A percentile compares a stretch with the other conserved stretches of the same genome.
These are phyloP conservation scores for Enteromius unitaeniatus DNA, from an alignment of 2,797 vertebrate species.

Conservation along the genomic window DNA sequence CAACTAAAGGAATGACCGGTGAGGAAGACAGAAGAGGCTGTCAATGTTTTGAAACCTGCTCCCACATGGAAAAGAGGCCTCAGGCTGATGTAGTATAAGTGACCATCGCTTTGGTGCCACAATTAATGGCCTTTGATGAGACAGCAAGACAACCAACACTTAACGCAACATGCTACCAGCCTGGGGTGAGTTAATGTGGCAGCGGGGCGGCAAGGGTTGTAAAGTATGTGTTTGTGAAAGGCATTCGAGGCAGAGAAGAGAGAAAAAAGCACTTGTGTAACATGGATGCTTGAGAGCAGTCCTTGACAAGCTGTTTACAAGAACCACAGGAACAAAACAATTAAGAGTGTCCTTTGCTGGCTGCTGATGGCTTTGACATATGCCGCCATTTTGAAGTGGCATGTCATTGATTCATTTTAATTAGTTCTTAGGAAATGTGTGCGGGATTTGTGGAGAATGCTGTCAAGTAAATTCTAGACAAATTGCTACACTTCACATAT, in stretches of 20 bases:
- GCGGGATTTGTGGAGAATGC: constrained; percentile 73
- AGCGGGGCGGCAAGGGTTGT: constrained; percentile 28
- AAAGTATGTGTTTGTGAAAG: constrained; percentile 58
- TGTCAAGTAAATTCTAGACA: constrained; percentile 69
- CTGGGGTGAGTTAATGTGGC: constrained; percentile 43
- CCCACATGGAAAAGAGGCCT: constrained; percentile 73
- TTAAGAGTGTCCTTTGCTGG: constrained; percentile 80
- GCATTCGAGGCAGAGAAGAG: constrained; percentile 56
- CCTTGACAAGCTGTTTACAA: constrained; percentile 76
- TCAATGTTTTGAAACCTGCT: constrained; percentile 74
- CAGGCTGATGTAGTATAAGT: constrained; percentile 71
- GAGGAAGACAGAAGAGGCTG: constrained; percentile 61
- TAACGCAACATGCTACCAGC: constrained; percentile 55
- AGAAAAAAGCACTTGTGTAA: constrained; percentile 61
- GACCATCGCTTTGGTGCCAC: constrained; percentile 75
- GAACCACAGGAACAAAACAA: constrained; percentile 79
- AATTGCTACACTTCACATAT: constrained; percentile 76
- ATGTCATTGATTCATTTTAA: constrained; percentile 83
- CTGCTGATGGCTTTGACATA: constrained; percentile 75
- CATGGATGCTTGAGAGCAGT: constrained; percentile 63
- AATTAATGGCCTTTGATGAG: constrained; percentile 77
- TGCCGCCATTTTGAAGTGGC: constrained; percentile 76
- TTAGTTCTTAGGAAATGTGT: constrained; percentile 77
- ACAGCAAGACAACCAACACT: constrained; percentile 67
- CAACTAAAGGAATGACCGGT: constrained; percentile 16